phyloP scores from a whole-genome alignment of 2,113 vertebrate genomes.

The Cyprinodon brontotheroides region DNA sequence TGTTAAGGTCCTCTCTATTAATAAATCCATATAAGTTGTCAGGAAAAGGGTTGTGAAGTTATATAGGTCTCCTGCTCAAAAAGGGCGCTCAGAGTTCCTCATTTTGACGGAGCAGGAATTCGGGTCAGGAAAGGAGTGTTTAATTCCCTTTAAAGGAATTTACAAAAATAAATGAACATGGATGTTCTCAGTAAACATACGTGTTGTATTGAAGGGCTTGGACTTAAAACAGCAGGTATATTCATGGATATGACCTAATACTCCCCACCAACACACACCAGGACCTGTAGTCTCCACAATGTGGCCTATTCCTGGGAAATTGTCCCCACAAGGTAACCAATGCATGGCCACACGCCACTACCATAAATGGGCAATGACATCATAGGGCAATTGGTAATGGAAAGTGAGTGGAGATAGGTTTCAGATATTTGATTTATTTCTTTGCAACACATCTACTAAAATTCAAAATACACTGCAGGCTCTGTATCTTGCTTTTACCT shows the following conservation, averaged over 20 bases:
- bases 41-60: conserved; percentile 1
- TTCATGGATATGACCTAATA: background rate
- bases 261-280: background rate
- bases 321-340: too few species aligned
- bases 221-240: background rate
- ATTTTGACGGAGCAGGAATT: conserved; percentile 10
- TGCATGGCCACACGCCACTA: background rate
- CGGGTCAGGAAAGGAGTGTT: background rate
- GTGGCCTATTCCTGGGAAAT: too few species aligned
- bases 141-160: background rate
- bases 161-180: background rate
- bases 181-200: background rate
- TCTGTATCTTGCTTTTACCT: too few species aligned
- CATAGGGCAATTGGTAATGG: background rate
- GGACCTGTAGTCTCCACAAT: too few species aligned
- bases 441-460: too few species aligned
- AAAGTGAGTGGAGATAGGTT: too few species aligned
- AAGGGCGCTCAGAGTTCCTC: conserved; percentile 3
- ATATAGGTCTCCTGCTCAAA: conserved; percentile 28
- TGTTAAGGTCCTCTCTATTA: conserved; percentile 8
- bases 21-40: conserved; percentile 30
- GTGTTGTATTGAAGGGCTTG: background rate
- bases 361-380: background rate
- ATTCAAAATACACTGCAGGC: too few species aligned
- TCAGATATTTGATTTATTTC: too few species aligned